Evolutionary conservation across 2,797 vertebrate genomes (phyloP).

Genomic region (Malacoraja senta): DNA sequence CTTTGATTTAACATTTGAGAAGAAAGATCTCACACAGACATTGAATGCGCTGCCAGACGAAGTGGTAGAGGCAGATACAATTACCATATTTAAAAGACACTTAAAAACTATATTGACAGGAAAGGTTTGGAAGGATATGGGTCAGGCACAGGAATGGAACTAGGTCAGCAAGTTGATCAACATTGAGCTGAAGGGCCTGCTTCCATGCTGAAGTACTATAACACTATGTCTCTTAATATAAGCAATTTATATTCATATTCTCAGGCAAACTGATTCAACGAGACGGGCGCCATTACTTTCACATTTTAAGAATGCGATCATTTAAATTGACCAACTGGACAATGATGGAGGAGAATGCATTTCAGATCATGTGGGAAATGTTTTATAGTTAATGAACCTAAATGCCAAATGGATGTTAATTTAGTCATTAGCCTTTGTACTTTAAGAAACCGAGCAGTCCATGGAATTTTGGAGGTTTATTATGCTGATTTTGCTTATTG

Average conservation of each 20-base stretch:
- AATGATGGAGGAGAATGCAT: slow-evolving; percentile 14
- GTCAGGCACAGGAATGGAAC: too few species aligned
- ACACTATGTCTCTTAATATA: neutral
- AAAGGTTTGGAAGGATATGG: too few species aligned
- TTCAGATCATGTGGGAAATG: neutral
- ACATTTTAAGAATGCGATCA: neutral
- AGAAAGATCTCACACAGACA: too few species aligned
- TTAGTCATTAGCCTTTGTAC: neutral
- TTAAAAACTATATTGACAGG: too few species aligned
- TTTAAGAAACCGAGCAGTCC: neutral
- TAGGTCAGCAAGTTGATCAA: too few species aligned
- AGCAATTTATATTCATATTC: neutral
- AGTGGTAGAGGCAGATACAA: too few species aligned
- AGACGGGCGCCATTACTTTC: neutral
- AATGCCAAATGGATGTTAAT: neutral
- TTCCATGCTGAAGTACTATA: too few species aligned
- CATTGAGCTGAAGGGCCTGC: too few species aligned
- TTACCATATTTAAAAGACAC: too few species aligned
- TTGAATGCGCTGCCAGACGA: too few species aligned
- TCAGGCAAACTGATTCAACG: neutral
- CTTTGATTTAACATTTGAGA: too few species aligned
- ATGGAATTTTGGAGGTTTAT: neutral
- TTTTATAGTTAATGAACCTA: neutral
- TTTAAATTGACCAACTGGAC: neutral
- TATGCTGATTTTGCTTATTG: neutral